phyloP scores from a whole-genome alignment of 92 coral and sea anemone genomes.

The Zoanthus solanderi region DNA sequence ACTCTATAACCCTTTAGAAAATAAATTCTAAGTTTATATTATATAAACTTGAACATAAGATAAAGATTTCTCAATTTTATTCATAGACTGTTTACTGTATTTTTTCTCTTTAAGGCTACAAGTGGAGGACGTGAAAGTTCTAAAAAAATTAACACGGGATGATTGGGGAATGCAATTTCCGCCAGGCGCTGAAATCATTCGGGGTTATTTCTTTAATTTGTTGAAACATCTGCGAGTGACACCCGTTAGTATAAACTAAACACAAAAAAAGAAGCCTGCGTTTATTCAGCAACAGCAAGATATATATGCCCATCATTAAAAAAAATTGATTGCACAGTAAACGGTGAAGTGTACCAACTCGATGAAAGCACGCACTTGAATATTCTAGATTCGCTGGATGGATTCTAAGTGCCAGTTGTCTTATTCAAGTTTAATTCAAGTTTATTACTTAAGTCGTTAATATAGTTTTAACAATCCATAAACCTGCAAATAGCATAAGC shows the following conservation, averaged over 20 bases:
- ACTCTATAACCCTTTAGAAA: no score
- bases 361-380: conserved; percentile 4
- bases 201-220: background rate
- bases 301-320: conserved; percentile 12
- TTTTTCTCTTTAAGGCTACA: no score
- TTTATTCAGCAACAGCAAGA: conserved; percentile 22
- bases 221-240: background rate
- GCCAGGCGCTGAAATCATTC: background rate
- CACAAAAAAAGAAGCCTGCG: conserved; percentile 7
- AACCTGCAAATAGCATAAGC: no score
- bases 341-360: background rate
- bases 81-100: no score
- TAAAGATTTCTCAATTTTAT: no score
- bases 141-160: background rate
- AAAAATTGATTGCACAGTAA: background rate
- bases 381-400: conserved; percentile 11
- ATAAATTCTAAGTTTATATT: no score
- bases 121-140: no score
- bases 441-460: no score
- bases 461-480: no score
- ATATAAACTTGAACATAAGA: no score
- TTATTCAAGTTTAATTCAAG: background rate
- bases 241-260: background rate
- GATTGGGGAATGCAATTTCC: conserved; percentile 22
- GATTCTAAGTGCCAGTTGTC: background rate